Base-by-base conservation (phyloP, 2,888 invertebrate species). In the Stomorhina lunata region DNA sequence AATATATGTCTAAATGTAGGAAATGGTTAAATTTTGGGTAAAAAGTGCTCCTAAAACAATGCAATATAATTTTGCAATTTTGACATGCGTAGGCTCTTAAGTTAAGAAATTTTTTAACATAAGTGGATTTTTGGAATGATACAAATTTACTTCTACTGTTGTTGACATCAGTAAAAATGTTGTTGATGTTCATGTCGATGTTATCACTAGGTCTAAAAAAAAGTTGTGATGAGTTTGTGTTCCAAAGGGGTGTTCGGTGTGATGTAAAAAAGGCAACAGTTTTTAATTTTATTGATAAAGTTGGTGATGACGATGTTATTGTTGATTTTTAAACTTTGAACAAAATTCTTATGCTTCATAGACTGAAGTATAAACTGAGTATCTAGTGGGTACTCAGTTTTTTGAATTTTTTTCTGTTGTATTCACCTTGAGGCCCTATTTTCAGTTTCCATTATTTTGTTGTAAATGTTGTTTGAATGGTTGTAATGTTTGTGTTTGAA, bases 71-170 rank as follows among this genome's bases (percentile, higher is more conserved):
- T 66, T 80, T 66, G 63, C 71, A 80, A 83, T 80, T 76, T 83
- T 68, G 80, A 80, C 72, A 80, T 83, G 83, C 83, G 83, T 82
- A 82, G 79, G 79, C 79, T 66, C 82, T 82, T 76, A 75, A 79
- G 68, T 73, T 69, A 77, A 83, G 55, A 83, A 72, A 76, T 61
- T 83, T 81, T 75, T 69, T 22, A 53, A 61, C 66, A 45, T 63
- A 80, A 83, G 83, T 80, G 80, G 65, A 48, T 80, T 75, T 50
- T 59, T 66, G 59, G 25, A 55, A n/a, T n/a, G n/a, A 34, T 27
- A 29, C 10, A 45, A 25, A 55, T 37, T 48, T 73, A 27, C 20
- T 50, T 22, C 27, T 0, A 10, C 20, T 29, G 63, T 32, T 59
- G 55, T 7, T 55, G 22, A 32, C 17, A n/a, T n/a, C n/a, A n/a